Conservation (phyloP, 2,888 invertebrate genomes). For the Aproaerema taeniolella region DNA sequence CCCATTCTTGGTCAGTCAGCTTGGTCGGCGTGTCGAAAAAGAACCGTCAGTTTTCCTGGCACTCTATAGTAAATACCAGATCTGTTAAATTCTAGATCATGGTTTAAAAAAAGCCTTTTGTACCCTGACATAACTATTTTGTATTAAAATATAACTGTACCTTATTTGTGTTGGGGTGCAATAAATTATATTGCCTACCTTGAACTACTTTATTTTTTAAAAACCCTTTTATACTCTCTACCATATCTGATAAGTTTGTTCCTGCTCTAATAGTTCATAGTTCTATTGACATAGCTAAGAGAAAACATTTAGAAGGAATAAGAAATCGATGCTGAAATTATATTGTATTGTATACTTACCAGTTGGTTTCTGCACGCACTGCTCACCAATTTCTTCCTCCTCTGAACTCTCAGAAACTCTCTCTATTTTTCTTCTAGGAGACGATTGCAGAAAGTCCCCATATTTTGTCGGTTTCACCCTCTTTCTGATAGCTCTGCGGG, state of each 20-base stretch:
- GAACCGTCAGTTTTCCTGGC: no score
- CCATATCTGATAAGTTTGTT: neutral
- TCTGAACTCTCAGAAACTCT: conserved; percentile 36
- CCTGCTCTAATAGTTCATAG: neutral
- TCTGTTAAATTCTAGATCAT: no score
- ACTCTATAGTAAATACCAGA: no score
- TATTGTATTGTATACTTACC: conserved; percentile 31
- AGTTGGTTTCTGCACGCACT: conserved; percentile 43
- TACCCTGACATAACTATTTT: no score
- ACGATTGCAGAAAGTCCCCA: conserved; percentile 45
- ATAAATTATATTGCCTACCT: neutral
- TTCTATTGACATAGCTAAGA: neutral
- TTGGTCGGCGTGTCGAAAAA: no score
- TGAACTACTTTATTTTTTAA: neutral
- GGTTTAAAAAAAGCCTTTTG: no score
- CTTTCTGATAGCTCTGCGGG: conserved; percentile 44
- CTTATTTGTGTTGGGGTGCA: no score
- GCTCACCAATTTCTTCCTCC: conserved; percentile 27
- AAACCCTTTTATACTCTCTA: neutral
- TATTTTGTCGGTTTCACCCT: conserved; percentile 57
- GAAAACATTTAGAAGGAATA: neutral
- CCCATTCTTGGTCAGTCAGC: no score
- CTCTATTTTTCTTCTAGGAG: conserved; percentile 34
- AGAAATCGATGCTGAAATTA: neutral
- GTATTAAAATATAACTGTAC: no score